These are phyloP conservation scores for Andrena bicolor DNA, from an alignment of 2,888 invertebrate species.

Conservation along the genomic window DNA sequence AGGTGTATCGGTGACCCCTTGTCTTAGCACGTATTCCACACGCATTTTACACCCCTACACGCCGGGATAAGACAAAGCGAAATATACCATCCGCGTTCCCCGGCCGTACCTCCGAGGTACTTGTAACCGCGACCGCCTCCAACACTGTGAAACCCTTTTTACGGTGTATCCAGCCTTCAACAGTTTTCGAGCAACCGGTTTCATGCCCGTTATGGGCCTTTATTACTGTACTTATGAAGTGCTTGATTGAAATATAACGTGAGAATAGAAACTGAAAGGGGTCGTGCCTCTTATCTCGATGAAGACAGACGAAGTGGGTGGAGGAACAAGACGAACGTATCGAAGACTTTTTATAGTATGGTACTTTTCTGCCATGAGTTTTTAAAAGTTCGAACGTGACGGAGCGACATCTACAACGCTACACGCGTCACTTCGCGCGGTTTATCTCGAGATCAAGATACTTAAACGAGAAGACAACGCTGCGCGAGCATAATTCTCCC, in stretches of 20 bases:
- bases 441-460: slow-evolving; percentile 53
- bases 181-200: slow-evolving; percentile 48
- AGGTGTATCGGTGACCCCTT: slow-evolving; percentile 73
- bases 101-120: slow-evolving; percentile 30
- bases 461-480: slow-evolving; percentile 22
- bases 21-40: slow-evolving; percentile 61
- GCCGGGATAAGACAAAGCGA: slow-evolving; percentile 45
- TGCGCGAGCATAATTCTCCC: slow-evolving; percentile 26
- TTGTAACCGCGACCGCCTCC: slow-evolving; percentile 41
- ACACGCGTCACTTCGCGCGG: background rate
- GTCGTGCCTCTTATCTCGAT: background rate
- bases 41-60: slow-evolving; percentile 52
- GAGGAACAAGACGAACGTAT: too few species aligned
- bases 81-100: slow-evolving; percentile 25
- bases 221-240: slow-evolving; percentile 24
- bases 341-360: too few species aligned
- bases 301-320: too few species aligned
- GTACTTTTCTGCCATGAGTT: background rate
- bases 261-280: background rate
- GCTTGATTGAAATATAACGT: slow-evolving; percentile 1
- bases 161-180: background rate
- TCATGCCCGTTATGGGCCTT: slow-evolving; percentile 24
- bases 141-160: slow-evolving; percentile 26
- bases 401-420: slow-evolving; percentile 16
- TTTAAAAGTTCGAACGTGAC: slow-evolving; percentile 12